These are phyloP conservation scores for Eupithecia pulchellata DNA, from an alignment of 2,888 invertebrate genomes.

Conservation along the genomic window DNA sequence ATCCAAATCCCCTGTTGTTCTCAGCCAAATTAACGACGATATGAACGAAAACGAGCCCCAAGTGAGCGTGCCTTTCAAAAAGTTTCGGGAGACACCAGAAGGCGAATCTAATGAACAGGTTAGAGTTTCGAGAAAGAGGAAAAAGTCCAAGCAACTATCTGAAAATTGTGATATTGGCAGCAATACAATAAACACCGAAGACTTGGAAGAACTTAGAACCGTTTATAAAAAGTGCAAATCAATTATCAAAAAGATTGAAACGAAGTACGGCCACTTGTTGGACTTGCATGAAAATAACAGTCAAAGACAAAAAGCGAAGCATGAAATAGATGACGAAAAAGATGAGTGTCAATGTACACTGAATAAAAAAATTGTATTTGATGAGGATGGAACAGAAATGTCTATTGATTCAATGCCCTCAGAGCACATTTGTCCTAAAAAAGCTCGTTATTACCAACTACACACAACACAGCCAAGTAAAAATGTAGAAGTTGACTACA, in stretches of 20 bases:
- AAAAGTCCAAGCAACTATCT: conserved; percentile 28
- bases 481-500: conserved; percentile 61
- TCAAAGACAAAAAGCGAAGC: conserved; percentile 32
- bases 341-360: conserved; percentile 60
- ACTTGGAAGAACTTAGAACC: conserved; percentile 65
- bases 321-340: conserved; percentile 39
- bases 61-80: conserved; percentile 8
- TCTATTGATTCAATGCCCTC: conserved; percentile 47
- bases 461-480: conserved; percentile 32
- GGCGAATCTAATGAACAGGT: conserved; percentile 14
- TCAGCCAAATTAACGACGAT: conserved; percentile 55
- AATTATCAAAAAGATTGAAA: conserved; percentile 69
- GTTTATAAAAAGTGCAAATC: conserved; percentile 71
- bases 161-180: conserved; percentile 35
- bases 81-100: conserved; percentile 11
- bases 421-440: conserved; percentile 67
- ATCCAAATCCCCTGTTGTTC: conserved; percentile 59
- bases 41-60: conserved; percentile 19
- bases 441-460: conserved; percentile 38
- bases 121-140: conserved; percentile 38
- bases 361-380: conserved; percentile 73
- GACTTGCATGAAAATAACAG: conserved; percentile 47
- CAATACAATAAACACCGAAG: conserved; percentile 55
- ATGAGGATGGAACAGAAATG: conserved; percentile 69
- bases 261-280: conserved; percentile 74